Evolutionary conservation across 2,888 invertebrate genomes (phyloP).

Genomic region (Lithophane semibrunnea): DNA sequence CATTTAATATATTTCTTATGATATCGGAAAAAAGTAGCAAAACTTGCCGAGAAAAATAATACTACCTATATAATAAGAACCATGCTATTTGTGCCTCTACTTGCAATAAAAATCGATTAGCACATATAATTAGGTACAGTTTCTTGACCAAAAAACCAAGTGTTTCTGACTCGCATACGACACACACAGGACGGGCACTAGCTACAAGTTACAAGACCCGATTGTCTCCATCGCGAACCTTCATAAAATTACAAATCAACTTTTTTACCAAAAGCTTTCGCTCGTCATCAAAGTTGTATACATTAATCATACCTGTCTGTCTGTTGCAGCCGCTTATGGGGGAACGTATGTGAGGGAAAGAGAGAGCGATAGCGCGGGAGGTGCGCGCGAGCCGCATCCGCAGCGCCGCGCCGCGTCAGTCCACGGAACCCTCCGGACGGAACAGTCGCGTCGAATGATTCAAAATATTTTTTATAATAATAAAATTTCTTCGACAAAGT

Average conservation of each 20-base stretch:
- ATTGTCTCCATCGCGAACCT: constrained; percentile 63
- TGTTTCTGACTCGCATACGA: constrained; percentile 35
- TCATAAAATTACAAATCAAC: constrained; percentile 73
- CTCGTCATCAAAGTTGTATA: constrained; percentile 70
- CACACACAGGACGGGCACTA: constrained; percentile 42
- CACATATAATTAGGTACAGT: constrained; percentile 39
- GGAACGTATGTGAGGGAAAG: constrained; percentile 22
- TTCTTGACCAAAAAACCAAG: constrained; percentile 41
- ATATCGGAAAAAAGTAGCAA: neutral
- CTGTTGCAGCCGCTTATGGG: constrained; percentile 65
- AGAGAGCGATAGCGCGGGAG: constrained; percentile 53
- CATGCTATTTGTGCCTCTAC: constrained; percentile 11
- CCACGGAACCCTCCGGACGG: constrained; percentile 64
- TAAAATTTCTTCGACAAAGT: constrained; percentile 14
- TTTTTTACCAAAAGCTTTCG: constrained; percentile 77
- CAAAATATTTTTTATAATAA: neutral
- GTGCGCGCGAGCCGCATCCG: constrained; percentile 62
- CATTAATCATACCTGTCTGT: constrained; percentile 74
- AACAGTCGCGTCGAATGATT: constrained; percentile 61
- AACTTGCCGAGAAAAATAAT: neutral
- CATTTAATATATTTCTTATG: neutral
- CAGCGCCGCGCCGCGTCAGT: constrained; percentile 77
- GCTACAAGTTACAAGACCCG: constrained; percentile 44
- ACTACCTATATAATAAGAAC: neutral
- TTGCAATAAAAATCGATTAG: constrained; percentile 41